These are phyloP conservation scores for Lampris incognitus DNA, from an alignment of 2,113 vertebrate genomes.

Conservation along the genomic window DNA sequence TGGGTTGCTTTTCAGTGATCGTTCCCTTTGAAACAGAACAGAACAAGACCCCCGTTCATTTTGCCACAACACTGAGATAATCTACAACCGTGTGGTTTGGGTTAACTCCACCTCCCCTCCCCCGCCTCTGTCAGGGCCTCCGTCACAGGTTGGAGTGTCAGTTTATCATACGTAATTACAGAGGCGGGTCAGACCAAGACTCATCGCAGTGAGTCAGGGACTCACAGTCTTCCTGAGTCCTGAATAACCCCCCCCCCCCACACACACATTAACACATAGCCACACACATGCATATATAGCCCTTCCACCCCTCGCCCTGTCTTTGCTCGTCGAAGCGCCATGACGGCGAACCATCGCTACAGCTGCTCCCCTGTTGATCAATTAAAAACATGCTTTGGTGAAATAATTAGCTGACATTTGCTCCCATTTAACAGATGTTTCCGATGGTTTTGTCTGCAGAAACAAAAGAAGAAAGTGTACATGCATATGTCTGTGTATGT, in stretches of 20 bases:
- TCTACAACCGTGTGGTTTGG: constrained; percentile 34
- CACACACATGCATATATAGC: neutral
- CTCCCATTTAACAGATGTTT: constrained; percentile 82
- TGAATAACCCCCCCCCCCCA: neutral
- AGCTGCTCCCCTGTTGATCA: constrained; percentile 83
- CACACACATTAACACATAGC: too few species aligned
- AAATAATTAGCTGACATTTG: constrained; percentile 84
- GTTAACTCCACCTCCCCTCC: constrained; percentile 45
- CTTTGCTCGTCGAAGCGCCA: constrained; percentile 53
- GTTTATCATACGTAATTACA: constrained; percentile 51
- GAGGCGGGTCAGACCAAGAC: constrained; percentile 55
- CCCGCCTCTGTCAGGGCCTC: constrained; percentile 28
- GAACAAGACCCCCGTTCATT: constrained; percentile 30
- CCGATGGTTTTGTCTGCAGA: constrained; percentile 62
- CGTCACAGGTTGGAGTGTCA: constrained; percentile 47
- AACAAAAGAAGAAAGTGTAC: constrained; percentile 58
- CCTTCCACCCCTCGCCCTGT: neutral
- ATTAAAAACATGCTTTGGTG: constrained; percentile 83
- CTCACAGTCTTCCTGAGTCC: neutral
- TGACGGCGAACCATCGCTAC: constrained; percentile 69
- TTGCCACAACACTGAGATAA: too few species aligned
- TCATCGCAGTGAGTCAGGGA: neutral
- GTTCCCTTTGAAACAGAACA: neutral
- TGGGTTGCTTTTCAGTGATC: too few species aligned
- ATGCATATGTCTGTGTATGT: neutral